phyloP scores from a whole-genome alignment of 2,888 invertebrate species.

The Ecliptopera silaceata region DNA sequence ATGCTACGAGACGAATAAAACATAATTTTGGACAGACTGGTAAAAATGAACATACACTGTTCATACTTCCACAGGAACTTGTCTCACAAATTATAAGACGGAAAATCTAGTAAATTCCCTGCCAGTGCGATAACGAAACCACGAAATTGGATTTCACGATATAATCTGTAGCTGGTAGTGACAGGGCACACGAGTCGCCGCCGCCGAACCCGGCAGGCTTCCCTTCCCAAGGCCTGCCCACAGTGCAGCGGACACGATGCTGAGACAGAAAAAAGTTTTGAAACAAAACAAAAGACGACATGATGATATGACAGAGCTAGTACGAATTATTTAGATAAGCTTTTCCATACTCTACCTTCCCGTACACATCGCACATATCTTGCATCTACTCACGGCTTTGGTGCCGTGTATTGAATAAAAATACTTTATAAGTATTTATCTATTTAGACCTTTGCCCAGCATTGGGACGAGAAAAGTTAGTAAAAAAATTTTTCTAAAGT shows the following conservation, averaged over 20 bases:
- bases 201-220: slow-evolving; percentile 11
- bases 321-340: background rate
- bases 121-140: slow-evolving; percentile 76
- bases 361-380: background rate
- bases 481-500: too few relatives aligned
- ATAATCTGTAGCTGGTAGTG: slow-evolving; percentile 74
- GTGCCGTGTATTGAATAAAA: too few relatives aligned
- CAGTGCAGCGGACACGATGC: background rate
- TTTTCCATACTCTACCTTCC: background rate
- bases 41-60: too few relatives aligned
- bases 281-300: slow-evolving; percentile 5
- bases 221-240: slow-evolving; percentile 11
- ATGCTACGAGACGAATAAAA: too few relatives aligned
- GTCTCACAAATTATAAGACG: slow-evolving; percentile 41
- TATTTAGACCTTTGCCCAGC: too few relatives aligned
- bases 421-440: too few relatives aligned
- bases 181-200: slow-evolving; percentile 58
- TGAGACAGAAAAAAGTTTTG: slow-evolving; percentile 1
- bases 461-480: too few relatives aligned
- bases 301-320: background rate
- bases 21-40: too few relatives aligned
- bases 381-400: background rate
- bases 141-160: slow-evolving; percentile 82
- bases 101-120: slow-evolving; percentile 71
- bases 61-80: background rate